Base-by-base conservation (phyloP, 2,797 vertebrate species). In the Gambusia yucatana region DNA sequence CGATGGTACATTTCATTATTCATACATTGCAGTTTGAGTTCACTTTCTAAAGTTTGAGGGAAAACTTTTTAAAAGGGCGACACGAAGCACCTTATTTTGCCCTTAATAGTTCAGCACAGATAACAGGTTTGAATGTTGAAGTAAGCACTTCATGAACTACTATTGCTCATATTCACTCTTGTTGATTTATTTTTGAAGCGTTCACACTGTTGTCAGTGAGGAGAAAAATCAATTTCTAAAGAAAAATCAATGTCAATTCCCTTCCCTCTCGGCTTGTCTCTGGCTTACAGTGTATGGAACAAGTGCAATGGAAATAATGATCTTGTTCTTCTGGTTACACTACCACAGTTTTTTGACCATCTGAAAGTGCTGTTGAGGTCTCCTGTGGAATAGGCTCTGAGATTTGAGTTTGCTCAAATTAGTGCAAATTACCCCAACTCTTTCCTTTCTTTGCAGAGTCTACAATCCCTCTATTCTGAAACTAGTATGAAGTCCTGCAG, bases 241-340 rank as follows among this genome's bases (percentile, higher is more conserved):
- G 87, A 92, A 92, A 94, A 94, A 94, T 94, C 94, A 92, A 94
- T 94, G 91, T 81, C 91, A 94, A 94, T 94, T 93, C 91, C 81
- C 78, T 87, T 89, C 86, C 88, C 88, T 91, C 78, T 75, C 85
- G 83, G 83, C 82, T 83, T 80, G 89, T 90, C 87, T 91, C 81
- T 84, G 83, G 76, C 90, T 91, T 91, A 87, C 87, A 92, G 86
- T 92, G 87, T 89, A 91, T 89, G 86, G 91, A 94, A 91, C 90
- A 92, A 94, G 91, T 93, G 91, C 86, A 84, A 90, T 93, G 87
- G 89, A 94, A 93, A 92, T 94, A 93, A 92, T 91, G 88, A 90
- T 90, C 84, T 89, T 92, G 90, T 93, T 93, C 92, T 93, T 82
- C 84, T 87, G 84, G 88, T 88, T 85, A 79, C 86, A 87, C 86